phyloP scores from a whole-genome alignment of 1,140 invertebrate species.

The Leptinotarsa lineolata region DNA sequence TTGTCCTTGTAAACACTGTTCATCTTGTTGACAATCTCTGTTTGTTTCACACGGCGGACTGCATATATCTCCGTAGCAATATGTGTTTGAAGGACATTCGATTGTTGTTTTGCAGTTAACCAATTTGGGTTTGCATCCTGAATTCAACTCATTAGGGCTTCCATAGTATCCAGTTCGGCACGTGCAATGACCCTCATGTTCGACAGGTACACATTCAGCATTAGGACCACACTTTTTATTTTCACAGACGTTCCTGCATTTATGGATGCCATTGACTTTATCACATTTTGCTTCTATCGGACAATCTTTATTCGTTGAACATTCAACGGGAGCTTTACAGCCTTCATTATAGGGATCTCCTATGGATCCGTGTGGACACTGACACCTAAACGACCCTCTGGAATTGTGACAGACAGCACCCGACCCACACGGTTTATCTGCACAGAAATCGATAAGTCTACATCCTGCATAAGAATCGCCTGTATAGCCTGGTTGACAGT shows the following conservation, averaged over 20 bases:
- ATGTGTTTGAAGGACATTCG: slow-evolving; percentile 77
- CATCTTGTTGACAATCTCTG: slow-evolving; percentile 76
- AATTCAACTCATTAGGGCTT: slow-evolving; percentile 67
- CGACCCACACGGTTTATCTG: slow-evolving; percentile 77
- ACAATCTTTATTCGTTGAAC: slow-evolving; percentile 76
- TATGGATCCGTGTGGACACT: slow-evolving; percentile 75
- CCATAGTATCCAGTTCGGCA: slow-evolving; percentile 79
- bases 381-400: slow-evolving; percentile 79
- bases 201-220: slow-evolving; percentile 75
- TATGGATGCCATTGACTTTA: slow-evolving; percentile 46
- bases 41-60: slow-evolving; percentile 79
- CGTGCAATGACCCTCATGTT: slow-evolving; percentile 75
- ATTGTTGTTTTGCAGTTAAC: slow-evolving; percentile 69
- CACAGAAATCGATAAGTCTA: slow-evolving; percentile 77
- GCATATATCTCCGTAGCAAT: slow-evolving; percentile 81
- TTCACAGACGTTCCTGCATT: slow-evolving; percentile 70
- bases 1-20: slow-evolving; percentile 81
- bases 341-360: slow-evolving; percentile 83
- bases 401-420: slow-evolving; percentile 82
- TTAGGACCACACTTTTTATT: slow-evolving; percentile 76
- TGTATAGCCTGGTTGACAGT: slow-evolving; percentile 84
- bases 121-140: slow-evolving; percentile 78
- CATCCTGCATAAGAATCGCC: slow-evolving; percentile 75
- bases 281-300: slow-evolving; percentile 74
- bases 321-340: slow-evolving; percentile 78